Evolutionary conservation across 2,888 invertebrate species (phyloP).

Genomic region (Trichopria drosophilae): DNA sequence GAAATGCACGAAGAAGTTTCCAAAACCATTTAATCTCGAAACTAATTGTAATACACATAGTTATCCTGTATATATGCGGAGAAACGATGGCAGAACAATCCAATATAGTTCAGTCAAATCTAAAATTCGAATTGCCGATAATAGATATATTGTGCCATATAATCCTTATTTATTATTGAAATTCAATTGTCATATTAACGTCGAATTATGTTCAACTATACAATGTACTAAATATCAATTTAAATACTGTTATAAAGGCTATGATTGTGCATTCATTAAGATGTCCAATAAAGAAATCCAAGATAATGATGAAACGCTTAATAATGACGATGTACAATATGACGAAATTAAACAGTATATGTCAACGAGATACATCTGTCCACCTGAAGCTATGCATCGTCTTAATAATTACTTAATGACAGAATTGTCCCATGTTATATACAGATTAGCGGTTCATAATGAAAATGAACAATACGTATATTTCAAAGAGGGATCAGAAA

Average conservation of each 20-base stretch:
- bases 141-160: too few species aligned
- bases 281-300: conserved; percentile 9
- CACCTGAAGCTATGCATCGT: conserved; percentile 35
- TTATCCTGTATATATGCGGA: conserved; percentile 12
- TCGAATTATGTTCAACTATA: conserved; percentile 3
- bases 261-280: conserved; percentile 7
- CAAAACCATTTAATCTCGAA: too few species aligned
- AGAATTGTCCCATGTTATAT: conserved; percentile 31
- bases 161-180: conserved; percentile 2
- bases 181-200: conserved; percentile 6
- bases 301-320: conserved; percentile 29
- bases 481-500: conserved; percentile 16
- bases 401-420: conserved; percentile 35
- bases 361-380: conserved; percentile 36
- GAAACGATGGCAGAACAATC: conserved; percentile 6
- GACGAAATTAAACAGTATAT: conserved; percentile 37
- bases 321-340: conserved; percentile 23
- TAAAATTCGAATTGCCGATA: too few species aligned
- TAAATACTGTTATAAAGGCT: conserved; percentile 17
- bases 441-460: conserved; percentile 38
- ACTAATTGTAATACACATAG: too few species aligned
- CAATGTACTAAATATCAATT: conserved; percentile 4
- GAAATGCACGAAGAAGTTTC: too few species aligned
- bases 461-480: conserved; percentile 36
- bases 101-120: background rate